Conservation (phyloP, 2,113 vertebrate species). For the Stigmatopora argus region DNA sequence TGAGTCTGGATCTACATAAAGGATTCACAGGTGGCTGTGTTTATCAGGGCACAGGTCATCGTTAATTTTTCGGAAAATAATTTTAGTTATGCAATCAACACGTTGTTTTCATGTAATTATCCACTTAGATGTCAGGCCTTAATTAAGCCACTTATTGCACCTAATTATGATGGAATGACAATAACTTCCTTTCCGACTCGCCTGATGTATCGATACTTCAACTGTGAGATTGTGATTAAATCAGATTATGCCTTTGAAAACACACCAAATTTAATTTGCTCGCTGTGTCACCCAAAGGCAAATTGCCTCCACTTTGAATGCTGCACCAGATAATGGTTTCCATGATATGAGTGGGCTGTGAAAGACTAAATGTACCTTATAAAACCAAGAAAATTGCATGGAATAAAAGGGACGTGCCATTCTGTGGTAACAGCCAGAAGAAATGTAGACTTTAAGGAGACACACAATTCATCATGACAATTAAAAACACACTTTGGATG, state of each 20-base stretch:
- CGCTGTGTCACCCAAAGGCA: constrained; percentile 28
- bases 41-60: constrained; percentile 20
- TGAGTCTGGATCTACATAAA: constrained; percentile 52
- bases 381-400: constrained; percentile 68
- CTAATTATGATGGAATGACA: constrained; percentile 18
- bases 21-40: constrained; percentile 49
- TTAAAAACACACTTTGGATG: constrained; percentile 48
- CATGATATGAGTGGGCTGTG: constrained; percentile 54
- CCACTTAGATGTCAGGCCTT: constrained; percentile 22
- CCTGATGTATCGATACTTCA: constrained; percentile 2
- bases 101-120: constrained; percentile 27
- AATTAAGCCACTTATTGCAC: constrained; percentile 29
- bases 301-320: constrained; percentile 46
- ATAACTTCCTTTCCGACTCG: not conserved
- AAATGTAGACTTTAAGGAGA: constrained; percentile 63
- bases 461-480: constrained; percentile 63
- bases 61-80: constrained; percentile 2
- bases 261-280: not conserved
- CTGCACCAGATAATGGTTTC: constrained; percentile 67
- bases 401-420: constrained; percentile 63
- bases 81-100: constrained; percentile 41
- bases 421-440: constrained; percentile 58
- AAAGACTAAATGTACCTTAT: constrained; percentile 65
- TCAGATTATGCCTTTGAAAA: constrained; percentile 19
- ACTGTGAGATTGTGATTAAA: constrained; percentile 27